These are phyloP conservation scores for Macrobrachium nipponense DNA, from an alignment of 1,140 invertebrate species.

Conservation along the genomic window DNA sequence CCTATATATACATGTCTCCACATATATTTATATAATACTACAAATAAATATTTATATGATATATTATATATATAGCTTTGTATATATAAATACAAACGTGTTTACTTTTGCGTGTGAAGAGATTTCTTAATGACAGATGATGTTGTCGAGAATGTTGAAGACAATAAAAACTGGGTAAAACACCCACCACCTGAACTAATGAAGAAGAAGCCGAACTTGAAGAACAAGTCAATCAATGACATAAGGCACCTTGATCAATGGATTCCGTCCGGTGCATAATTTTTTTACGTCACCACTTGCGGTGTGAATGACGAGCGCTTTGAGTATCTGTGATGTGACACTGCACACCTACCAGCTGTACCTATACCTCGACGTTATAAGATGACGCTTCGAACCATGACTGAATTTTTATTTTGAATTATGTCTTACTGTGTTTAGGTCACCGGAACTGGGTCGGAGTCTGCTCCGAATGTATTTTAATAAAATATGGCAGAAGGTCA, in stretches of 20 bases:
- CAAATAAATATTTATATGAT: not conserved
- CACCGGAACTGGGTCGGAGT: not conserved
- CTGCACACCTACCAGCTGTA: no score
- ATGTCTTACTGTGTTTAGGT: slow-evolving; percentile 3
- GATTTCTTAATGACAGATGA: no score
- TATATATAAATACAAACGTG: not conserved
- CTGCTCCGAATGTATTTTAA: no score
- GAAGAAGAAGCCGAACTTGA: not conserved
- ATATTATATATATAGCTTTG: not conserved
- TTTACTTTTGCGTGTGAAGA: no score
- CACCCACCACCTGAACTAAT: not conserved
- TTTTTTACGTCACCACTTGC: not conserved
- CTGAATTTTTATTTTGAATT: no score
- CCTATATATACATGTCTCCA: not conserved
- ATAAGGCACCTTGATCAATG: not conserved
- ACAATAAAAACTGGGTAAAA: no score
- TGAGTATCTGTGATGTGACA: no score
- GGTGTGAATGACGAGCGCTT: not conserved
- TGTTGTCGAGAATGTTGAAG: no score
- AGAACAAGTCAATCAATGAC: not conserved
- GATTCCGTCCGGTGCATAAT: not conserved
- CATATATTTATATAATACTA: not conserved
- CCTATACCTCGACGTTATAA: no score
- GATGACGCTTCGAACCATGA: no score
- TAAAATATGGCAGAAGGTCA: not conserved